Evolutionary conservation across 1,140 invertebrate genomes (phyloP), one percentile per base, ranked within the genome.

Genomic region (Odontomachus brunneus): DNA sequence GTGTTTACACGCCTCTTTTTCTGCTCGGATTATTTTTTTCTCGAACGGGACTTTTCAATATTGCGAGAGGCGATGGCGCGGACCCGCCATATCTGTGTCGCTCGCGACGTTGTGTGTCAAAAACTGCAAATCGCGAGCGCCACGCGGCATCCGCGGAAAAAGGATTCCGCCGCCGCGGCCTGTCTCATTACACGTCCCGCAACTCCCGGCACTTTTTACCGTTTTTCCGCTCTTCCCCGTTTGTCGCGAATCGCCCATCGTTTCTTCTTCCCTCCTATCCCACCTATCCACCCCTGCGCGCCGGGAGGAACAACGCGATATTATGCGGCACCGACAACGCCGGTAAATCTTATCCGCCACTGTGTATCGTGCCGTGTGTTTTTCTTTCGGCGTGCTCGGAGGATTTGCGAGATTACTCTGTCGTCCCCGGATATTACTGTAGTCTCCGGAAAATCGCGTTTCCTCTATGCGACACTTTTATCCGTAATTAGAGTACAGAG

Each of bases 101-200:
- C 29, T 73, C 48, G 19, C 51, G 22, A n/a, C 15, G 33, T 59
- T 22, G 9, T n/a, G 38, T 26, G n/a, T 63, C 38, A 65, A 75
- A 74, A 63, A 75, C 44, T 75, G 38, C 73, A 75, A 75, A 75
- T 75, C 14, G 44, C 59, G 44, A 29, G 4, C 11, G 57, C n/a
- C 24, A 63, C n/a, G 38, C 5, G 57, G 33, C 11, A 44, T 63
- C 22, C 69, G 3, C 14, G 48, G 59, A 75, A 65, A 44, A 51
- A 33, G 22, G 26, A 38, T 65, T 65, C 12, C 38, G 38, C 38
- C 38, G 29, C 29, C 29, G 26, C n/a, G 12, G 44, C n/a, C 44
- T 65, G 73, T 75, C 73, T 63, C 59, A 51, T 75, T 75, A 75
- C 26, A 75, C 11, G 38, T 44, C 22, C 24, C 14, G n/a, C 44